These are phyloP conservation scores for Brachionus rubens DNA, from an alignment of 1,140 invertebrate species.

Conservation along the genomic window DNA sequence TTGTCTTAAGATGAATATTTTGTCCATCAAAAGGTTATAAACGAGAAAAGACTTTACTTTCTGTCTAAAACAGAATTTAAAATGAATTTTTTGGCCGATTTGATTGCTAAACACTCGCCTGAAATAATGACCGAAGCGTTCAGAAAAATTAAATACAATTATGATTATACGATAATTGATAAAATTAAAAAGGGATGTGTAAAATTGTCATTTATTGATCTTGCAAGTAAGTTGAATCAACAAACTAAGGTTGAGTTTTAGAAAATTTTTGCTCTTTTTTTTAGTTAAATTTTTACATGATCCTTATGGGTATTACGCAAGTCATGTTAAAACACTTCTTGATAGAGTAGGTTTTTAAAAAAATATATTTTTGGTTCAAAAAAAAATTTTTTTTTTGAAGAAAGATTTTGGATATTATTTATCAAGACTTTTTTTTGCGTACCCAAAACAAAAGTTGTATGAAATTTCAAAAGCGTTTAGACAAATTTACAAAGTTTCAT, in stretches of 20 bases:
- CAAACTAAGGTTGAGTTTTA: too few species aligned
- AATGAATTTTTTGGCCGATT: neutral
- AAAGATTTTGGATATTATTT: conserved; percentile 46
- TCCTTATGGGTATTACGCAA: conserved; percentile 31
- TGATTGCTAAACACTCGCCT: neutral
- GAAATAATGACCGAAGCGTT: neutral
- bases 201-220: conserved; percentile 10
- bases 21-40: conserved; percentile 7
- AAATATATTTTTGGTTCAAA: too few species aligned
- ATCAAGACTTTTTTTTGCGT: conserved; percentile 32
- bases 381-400: too few species aligned
- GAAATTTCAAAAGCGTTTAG: conserved; percentile 23
- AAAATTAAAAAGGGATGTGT: neutral
- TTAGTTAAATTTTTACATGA: conserved; percentile 37
- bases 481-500: conserved; percentile 9
- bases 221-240: neutral
- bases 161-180: conserved; percentile 7
- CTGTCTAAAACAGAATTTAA: conserved; percentile 11
- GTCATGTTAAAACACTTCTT: conserved; percentile 5
- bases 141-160: neutral
- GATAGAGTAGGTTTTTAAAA: conserved; percentile 12
- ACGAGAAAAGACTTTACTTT: neutral
- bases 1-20: too few species aligned
- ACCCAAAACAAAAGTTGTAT: conserved; percentile 28
- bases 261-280: neutral